Conservation (phyloP, 1,140 invertebrate species). For the Brachionus manjavacas region DNA sequence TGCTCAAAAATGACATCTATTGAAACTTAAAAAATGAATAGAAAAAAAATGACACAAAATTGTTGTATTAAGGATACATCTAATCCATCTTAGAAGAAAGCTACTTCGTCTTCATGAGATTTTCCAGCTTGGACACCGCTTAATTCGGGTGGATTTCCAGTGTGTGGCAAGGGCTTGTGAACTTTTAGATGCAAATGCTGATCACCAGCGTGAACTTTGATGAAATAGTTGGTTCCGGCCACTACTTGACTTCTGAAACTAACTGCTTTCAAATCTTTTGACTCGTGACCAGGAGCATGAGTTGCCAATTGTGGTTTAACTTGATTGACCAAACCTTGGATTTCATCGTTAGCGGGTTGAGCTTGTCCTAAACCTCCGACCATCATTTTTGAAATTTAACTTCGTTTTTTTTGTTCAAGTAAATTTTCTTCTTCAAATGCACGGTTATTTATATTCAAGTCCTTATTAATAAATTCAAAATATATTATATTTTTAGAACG, state of each 20-base stretch:
- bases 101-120: slow-evolving; percentile 23
- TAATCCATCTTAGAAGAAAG: neutral
- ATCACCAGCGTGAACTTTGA: slow-evolving; percentile 31
- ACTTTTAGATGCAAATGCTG: slow-evolving; percentile 38
- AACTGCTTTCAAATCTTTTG: neutral
- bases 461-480: neutral
- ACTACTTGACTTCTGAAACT: slow-evolving; percentile 37
- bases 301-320: neutral
- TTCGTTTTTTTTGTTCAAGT: neutral
- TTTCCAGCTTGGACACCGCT: slow-evolving; percentile 22
- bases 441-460: neutral
- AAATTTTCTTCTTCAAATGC: neutral
- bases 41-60: neutral
- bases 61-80: neutral
- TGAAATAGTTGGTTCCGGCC: slow-evolving; percentile 22
- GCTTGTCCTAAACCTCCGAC: slow-evolving; percentile 37
- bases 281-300: slow-evolving; percentile 2
- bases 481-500: slow-evolving; percentile 32
- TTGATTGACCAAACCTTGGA: slow-evolving; percentile 16
- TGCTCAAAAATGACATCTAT: neutral
- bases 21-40: neutral
- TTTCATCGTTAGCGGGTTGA: slow-evolving; percentile 28
- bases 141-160: neutral
- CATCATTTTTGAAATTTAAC: slow-evolving; percentile 14
- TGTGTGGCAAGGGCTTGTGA: slow-evolving; percentile 17